Evolutionary conservation across 1,140 invertebrate genomes (phyloP).

Genomic region (Drosophila lacertosa): DNA sequence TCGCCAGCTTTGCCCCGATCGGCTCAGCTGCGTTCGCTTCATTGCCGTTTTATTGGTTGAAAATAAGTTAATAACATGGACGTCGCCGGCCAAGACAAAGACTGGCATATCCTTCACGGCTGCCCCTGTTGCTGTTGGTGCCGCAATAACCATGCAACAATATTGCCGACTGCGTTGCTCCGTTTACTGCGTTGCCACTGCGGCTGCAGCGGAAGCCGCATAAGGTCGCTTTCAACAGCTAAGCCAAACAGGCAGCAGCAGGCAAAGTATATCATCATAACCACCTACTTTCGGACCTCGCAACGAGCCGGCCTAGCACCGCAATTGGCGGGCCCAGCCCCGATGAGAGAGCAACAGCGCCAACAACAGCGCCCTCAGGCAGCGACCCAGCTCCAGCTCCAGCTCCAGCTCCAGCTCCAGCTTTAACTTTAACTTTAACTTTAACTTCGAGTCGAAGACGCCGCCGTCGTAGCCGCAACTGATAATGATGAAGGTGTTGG

Average conservation of each 20-base stretch:
- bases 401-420: constrained; percentile 3
- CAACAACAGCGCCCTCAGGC: constrained; percentile 39
- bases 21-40: constrained; percentile 45
- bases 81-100: constrained; percentile 39
- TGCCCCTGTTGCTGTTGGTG: constrained; percentile 11
- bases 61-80: constrained; percentile 83
- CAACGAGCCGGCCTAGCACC: constrained; percentile 7
- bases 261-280: constrained; percentile 80
- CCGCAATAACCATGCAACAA: constrained; percentile 74
- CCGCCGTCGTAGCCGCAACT: constrained; percentile 48
- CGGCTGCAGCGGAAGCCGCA: constrained; percentile 56
- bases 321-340: constrained; percentile 32
- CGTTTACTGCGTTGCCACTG: constrained; percentile 8
- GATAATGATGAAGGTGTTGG: constrained; percentile 81
- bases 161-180: constrained; percentile 57
- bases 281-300: constrained; percentile 67
- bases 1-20: constrained; percentile 14
- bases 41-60: constrained; percentile 82
- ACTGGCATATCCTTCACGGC: constrained; percentile 54
- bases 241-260: constrained; percentile 59
- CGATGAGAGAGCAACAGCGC: constrained; percentile 42
- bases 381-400: constrained; percentile 1
- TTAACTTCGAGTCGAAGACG: constrained; percentile 46
- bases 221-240: constrained; percentile 62
- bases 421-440: not conserved